A percentile compares a stretch with the other conserved stretches of the same genome.
Conservation (phyloP, 2,888 invertebrate genomes). For the Heliconius cydno region DNA sequence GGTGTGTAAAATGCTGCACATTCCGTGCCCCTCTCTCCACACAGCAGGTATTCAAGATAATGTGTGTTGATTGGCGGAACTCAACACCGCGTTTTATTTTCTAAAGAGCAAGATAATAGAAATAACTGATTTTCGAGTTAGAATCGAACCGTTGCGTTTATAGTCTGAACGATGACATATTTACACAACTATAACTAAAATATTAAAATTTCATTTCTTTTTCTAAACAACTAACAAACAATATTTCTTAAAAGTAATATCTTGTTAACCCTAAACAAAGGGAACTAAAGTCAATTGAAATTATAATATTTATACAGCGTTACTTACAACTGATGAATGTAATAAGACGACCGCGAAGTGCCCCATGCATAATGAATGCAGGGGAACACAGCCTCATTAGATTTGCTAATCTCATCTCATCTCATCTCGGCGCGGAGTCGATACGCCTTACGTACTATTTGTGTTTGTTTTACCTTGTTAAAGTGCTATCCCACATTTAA, state of each 20-base stretch:
- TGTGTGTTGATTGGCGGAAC: too few relatives aligned
- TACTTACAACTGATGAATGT: slow-evolving; percentile 12
- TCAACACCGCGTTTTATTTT: too few relatives aligned
- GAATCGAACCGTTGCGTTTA: too few relatives aligned
- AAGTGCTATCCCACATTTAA: too few relatives aligned
- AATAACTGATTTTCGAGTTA: too few relatives aligned
- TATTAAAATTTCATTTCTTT: not conserved
- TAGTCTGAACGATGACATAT: too few relatives aligned
- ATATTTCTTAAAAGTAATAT: not conserved
- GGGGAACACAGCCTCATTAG: slow-evolving; percentile 52
- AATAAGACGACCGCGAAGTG: slow-evolving; percentile 24
- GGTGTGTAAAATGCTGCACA: too few relatives aligned
- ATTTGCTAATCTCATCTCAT: slow-evolving; percentile 59
- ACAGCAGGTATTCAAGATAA: too few relatives aligned
- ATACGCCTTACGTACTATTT: slow-evolving; percentile 47
- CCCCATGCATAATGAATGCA: slow-evolving; percentile 39
- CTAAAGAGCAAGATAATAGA: too few relatives aligned
- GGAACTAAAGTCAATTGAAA: not conserved
- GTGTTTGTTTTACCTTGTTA: not conserved
- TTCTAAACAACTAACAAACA: not conserved
- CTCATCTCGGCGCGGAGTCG: slow-evolving; percentile 36
- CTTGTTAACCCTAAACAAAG: not conserved
- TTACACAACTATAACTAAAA: not conserved
- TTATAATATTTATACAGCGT: not conserved
- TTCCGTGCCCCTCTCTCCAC: too few relatives aligned